Base-by-base conservation (phyloP, 2,888 invertebrate genomes). In the Drosophila pegasa region DNA sequence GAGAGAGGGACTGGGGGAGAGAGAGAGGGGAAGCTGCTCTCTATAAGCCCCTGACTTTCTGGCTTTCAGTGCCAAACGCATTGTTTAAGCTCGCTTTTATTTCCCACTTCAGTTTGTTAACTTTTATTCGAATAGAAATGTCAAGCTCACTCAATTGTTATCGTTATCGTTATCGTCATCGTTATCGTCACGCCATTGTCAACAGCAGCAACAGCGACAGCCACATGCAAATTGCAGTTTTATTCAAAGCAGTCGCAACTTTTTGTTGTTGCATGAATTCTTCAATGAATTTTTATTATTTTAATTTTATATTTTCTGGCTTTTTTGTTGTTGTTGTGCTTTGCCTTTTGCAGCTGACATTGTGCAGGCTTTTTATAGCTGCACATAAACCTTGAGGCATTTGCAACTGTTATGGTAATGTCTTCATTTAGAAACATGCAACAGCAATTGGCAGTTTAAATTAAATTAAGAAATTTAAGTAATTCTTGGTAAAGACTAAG, bases 201-300 rank as follows among this genome's bases (percentile, higher is more conserved):
- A 41, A 20, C 57, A 25, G 37, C 48, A 27, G 29, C 51, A 31
- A 9, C 27, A 43, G 6, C 54, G 10, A 5, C 20, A 12, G 50
- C 54, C 45, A 71, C 80, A 77, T 76, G 80, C 76, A 77, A 77
- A 77, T 77, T 67, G 43, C 40, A 41, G 16, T 60, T 57, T 73
- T 68, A 73, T 73, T 75, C 47, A 67, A 62, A 74, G 47, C 27
- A 43, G 54, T 56, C 59, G 47, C 29, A 54, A 29, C 8, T 58
- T 43, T 27, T 57, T 33, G 27, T 16, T 20, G 14, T 25, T 40
- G 51, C 56, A 43, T 48, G 47, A 29, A 48, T 31, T 45, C 45
- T 57, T 62, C 48, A 29, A 27, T 55, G 31, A 1, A 25, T 54
- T 27, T 38, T 52, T 38, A 27, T 57, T 48, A 29, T 29, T 16